Percentiles rank a stretch among this genome's conserved stretches.
Conservation (phyloP, 2,113 vertebrate species). For the Ailurus styani region DNA sequence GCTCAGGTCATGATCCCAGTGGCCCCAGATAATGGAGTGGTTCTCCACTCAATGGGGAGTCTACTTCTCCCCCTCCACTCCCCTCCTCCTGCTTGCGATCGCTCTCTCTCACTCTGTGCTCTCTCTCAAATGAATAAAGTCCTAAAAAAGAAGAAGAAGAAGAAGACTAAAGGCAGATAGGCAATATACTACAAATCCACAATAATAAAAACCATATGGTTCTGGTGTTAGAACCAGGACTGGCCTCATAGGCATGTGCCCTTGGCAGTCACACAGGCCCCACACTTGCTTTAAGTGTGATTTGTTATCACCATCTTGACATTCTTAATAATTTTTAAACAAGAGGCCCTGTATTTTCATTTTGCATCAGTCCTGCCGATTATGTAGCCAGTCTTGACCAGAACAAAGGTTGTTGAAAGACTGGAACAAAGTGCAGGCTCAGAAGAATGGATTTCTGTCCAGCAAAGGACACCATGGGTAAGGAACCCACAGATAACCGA, state of each 20-base stretch:
- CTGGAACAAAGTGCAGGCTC: background rate
- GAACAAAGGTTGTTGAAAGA: background rate
- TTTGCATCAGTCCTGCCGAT: background rate
- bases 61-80: too few species aligned
- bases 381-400: background rate
- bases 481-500: background rate
- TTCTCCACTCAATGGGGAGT: too few species aligned
- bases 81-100: too few species aligned
- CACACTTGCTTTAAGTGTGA: background rate
- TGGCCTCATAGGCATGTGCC: background rate
- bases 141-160: background rate
- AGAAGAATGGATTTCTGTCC: background rate
- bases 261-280: background rate
- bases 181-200: background rate
- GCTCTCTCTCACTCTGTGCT: too few species aligned
- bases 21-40: background rate
- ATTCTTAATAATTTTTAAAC: background rate
- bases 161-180: background rate
- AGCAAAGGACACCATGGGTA: background rate
- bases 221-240: background rate
- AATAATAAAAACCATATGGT: background rate
- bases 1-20: background rate
- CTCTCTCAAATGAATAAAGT: too few species aligned
- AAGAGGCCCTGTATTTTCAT: background rate
- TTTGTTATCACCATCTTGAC: background rate